These are phyloP conservation scores for Plagiodera versicolora DNA, from an alignment of 2,888 invertebrate genomes.

Conservation along the genomic window DNA sequence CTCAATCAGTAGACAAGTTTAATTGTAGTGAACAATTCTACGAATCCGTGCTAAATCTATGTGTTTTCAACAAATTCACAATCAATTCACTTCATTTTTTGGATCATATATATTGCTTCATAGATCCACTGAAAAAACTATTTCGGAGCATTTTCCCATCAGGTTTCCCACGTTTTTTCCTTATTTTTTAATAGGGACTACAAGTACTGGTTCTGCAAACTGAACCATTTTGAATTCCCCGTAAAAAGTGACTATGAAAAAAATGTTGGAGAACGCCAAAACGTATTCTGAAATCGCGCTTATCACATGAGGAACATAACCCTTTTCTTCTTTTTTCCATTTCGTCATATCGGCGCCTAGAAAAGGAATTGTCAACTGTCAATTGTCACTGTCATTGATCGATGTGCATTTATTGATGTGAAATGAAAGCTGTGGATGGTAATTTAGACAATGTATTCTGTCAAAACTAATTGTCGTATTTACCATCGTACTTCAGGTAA, in stretches of 20 bases:
- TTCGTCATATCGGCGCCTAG: conserved; percentile 37
- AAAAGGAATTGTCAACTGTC: conserved; percentile 16
- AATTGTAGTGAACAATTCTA: too few relatives aligned
- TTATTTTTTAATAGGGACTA: neutral
- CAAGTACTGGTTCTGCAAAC: conserved; percentile 9
- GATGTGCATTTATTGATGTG: too few relatives aligned
- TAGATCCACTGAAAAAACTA: neutral
- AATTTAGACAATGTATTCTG: neutral
- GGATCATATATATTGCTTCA: too few relatives aligned
- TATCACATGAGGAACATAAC: conserved; percentile 33
- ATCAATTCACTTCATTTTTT: too few relatives aligned
- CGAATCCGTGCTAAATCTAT: too few relatives aligned
- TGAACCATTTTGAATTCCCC: conserved; percentile 34
- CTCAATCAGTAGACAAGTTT: too few relatives aligned
- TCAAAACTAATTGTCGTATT: too few relatives aligned
- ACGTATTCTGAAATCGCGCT: conserved; percentile 36
- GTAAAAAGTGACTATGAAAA: conserved; percentile 29
- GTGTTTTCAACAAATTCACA: too few relatives aligned
- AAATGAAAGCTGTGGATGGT: too few relatives aligned
- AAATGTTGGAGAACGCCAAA: conserved; percentile 23
- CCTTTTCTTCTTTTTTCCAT: conserved; percentile 36
- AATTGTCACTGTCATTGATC: too few relatives aligned
- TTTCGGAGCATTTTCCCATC: neutral
- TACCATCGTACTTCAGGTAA: conserved; percentile 8
- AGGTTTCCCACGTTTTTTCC: neutral